phyloP scores from a whole-genome alignment of 2,888 invertebrate genomes.

The Nycteola revayana region DNA sequence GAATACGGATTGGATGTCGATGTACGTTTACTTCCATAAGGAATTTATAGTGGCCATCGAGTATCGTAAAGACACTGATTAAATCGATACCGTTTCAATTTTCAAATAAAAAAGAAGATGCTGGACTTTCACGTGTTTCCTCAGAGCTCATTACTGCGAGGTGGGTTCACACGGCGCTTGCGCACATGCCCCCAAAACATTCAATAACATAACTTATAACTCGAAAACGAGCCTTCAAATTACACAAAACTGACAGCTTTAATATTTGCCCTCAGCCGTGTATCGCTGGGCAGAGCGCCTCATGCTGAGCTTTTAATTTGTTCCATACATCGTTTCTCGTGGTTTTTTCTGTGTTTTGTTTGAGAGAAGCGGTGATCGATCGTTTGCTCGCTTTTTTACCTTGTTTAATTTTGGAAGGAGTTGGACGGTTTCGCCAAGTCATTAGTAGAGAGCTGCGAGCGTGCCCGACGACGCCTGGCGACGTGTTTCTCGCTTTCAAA shows the following conservation, averaged over 20 bases:
- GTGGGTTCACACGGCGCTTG: constrained; percentile 51
- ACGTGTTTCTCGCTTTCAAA: constrained; percentile 48
- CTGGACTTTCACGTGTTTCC: constrained; percentile 45
- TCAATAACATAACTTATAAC: constrained; percentile 78
- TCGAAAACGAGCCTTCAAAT: constrained; percentile 74
- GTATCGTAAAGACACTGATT: constrained; percentile 51
- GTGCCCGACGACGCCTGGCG: constrained; percentile 20
- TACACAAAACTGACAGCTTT: constrained; percentile 79
- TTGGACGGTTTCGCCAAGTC: constrained; percentile 74
- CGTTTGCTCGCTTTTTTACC: constrained; percentile 74
- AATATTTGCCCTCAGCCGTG: constrained; percentile 73
- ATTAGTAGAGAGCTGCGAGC: constrained; percentile 57
- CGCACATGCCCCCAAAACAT: constrained; percentile 60
- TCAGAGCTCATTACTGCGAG: constrained; percentile 50
- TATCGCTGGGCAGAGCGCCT: constrained; percentile 55
- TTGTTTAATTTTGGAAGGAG: constrained; percentile 77
- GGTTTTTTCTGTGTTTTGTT: constrained; percentile 75
- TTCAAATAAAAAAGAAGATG: constrained; percentile 41
- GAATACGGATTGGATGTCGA: constrained; percentile 42
- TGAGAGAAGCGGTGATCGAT: constrained; percentile 73
- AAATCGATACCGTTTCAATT: constrained; percentile 59
- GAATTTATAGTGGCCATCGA: constrained; percentile 47
- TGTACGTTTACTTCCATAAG: constrained; percentile 38
- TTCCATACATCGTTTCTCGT: constrained; percentile 76
- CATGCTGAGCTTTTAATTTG: constrained; percentile 81